A percentile compares a stretch with the other conserved stretches of the same genome.
Conservation (phyloP, 2,113 vertebrate genomes). For the Stigmatopora nigra region DNA sequence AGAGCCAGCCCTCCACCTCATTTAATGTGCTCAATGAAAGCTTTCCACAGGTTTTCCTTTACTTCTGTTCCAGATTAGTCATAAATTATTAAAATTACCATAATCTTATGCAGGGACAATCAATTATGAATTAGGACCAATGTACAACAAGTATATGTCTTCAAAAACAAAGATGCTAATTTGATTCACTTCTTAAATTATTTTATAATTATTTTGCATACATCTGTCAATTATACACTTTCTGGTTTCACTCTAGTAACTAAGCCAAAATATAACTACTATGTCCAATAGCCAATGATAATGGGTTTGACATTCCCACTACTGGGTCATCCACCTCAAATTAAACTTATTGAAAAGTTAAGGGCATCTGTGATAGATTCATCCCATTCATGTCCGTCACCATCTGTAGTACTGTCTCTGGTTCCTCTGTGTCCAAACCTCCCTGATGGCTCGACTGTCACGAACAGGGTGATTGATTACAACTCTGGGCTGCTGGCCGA, state of each 20-base stretch:
- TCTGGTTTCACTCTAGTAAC: too few relatives aligned
- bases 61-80: too few relatives aligned
- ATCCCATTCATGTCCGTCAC: constrained; percentile 19
- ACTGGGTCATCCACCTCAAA: not conserved
- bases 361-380: not conserved
- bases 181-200: too few relatives aligned
- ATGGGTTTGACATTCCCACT: not conserved
- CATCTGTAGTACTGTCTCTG: constrained; percentile 25
- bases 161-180: too few relatives aligned
- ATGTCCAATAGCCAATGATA: not conserved
- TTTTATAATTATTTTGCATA: too few relatives aligned
- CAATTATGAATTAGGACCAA: too few relatives aligned
- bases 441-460: constrained; percentile 51
- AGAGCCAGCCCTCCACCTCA: not conserved
- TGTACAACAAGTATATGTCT: too few relatives aligned
- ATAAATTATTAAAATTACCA: too few relatives aligned
- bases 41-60: not conserved
- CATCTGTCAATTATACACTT: too few relatives aligned
- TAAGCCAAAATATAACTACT: not conserved
- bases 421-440: constrained; percentile 34
- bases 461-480: constrained; percentile 67
- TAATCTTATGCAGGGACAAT: too few relatives aligned
- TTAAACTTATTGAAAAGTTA: not conserved
- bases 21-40: not conserved
- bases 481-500: constrained; percentile 56